Evolutionary conservation across 2,888 invertebrate species (phyloP).

Genomic region (Mesorhabditis spiculigera): DNA sequence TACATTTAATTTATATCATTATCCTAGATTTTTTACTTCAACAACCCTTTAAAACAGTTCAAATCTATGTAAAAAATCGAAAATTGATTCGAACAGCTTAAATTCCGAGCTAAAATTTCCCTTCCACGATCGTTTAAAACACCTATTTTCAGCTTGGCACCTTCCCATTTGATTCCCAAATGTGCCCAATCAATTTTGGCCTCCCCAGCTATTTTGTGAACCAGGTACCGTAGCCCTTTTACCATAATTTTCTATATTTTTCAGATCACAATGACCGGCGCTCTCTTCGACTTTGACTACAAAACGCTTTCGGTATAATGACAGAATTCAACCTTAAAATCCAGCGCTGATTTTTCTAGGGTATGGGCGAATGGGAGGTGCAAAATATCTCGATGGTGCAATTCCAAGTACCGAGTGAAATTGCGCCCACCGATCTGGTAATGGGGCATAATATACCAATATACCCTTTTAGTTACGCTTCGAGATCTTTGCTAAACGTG

Average conservation of each 20-base stretch:
- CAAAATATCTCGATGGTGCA: neutral
- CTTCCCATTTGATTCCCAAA: neutral
- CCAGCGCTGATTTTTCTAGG: neutral
- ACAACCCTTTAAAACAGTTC: too few relatives aligned
- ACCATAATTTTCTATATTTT: neutral
- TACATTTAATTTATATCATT: too few relatives aligned
- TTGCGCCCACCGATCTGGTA: neutral
- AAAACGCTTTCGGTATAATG: neutral
- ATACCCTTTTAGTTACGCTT: neutral
- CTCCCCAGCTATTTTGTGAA: neutral
- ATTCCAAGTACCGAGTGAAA: neutral
- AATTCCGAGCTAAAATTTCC: too few relatives aligned
- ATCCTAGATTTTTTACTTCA: too few relatives aligned
- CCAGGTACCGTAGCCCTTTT: neutral
- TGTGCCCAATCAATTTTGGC: neutral
- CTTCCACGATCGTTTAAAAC: too few relatives aligned
- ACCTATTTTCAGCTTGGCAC: neutral
- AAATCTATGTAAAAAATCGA: too few relatives aligned
- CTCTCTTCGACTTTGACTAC: conserved; percentile 4
- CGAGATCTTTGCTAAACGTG: neutral
- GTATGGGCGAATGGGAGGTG: neutral
- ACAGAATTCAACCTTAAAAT: too few relatives aligned
- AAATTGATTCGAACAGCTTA: too few relatives aligned
- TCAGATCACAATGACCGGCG: neutral
- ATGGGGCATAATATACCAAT: neutral